These are phyloP conservation scores for Andricus quercusramuli DNA, from an alignment of 2,888 invertebrate genomes.

Conservation along the genomic window DNA sequence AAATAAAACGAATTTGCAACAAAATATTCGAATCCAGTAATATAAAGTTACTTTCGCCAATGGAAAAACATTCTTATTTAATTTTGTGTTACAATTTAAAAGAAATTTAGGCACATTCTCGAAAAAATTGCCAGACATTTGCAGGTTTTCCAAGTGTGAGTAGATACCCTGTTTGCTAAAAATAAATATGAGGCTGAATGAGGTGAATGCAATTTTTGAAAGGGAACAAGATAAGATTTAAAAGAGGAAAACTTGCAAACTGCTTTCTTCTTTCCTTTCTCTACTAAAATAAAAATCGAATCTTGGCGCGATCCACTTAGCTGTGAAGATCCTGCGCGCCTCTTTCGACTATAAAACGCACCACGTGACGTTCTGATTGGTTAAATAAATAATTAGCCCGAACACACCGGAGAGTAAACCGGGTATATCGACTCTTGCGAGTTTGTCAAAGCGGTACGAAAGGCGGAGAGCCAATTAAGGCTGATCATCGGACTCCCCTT, in stretches of 20 bases:
- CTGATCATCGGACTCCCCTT: conserved; percentile 37
- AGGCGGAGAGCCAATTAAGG: conserved; percentile 37
- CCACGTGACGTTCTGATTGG: conserved; percentile 36
- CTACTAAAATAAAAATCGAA: conserved; percentile 33
- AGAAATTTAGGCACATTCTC: too few relatives aligned
- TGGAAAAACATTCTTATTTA: too few relatives aligned
- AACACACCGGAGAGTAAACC: conserved; percentile 29
- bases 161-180: too few relatives aligned
- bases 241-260: conserved; percentile 24
- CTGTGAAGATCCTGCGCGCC: conserved; percentile 36
- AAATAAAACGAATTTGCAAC: too few relatives aligned
- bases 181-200: neutral
- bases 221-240: neutral
- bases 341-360: conserved; percentile 32
- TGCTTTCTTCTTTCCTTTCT: conserved; percentile 38
- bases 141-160: too few relatives aligned
- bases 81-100: too few relatives aligned
- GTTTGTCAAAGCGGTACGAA: conserved; percentile 40
- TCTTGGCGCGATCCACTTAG: conserved; percentile 30
- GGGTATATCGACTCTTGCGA: conserved; percentile 36
- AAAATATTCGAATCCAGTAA: too few relatives aligned
- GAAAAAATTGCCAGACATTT: too few relatives aligned
- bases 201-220: conserved; percentile 23
- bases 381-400: conserved; percentile 41
- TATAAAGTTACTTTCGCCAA: too few relatives aligned